Base-by-base conservation (phyloP, 2,113 vertebrate genomes). In the Pogonocichla stellata region DNA sequence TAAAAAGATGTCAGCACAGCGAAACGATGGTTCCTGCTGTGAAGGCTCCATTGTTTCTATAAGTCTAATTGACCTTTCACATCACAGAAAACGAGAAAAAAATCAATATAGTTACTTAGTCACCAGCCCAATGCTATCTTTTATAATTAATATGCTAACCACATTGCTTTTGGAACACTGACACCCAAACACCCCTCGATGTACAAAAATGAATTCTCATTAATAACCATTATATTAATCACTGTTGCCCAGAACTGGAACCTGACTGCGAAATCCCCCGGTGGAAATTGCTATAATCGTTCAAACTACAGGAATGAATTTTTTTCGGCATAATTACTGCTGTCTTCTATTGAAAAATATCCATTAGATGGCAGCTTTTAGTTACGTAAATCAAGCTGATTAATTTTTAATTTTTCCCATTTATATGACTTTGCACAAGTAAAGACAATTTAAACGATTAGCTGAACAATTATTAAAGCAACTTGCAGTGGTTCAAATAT, bases 261-360 rank as follows among this genome's bases (percentile, higher is more conserved):
- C 98, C 99, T 99, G 98, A 98, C 99, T 99, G 99, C 77, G 98
- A 99, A 99, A 98, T 99, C 99, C 99, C 99, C 98, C 97, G 97
- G 99, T 99, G 98, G 99, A 99, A 99, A 99, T 99, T 99, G 98
- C 98, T 99, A 98, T 99, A 99, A 99, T 99, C 98, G 98, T 99
- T 98, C 98, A 99, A 99, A 99, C 98, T 99, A 98, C 98, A 95
- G 98, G 98, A 98, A 98, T 88, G 98, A 98, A 98, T 98, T 98
- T 98, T 99, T 98, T 98, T 97, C 70, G 65, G 97, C 97, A 98
- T 99, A 99, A 99, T 99, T 99, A 99, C 98, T 99, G 98, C 98
- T 99, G 99, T 98, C 98, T 97, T 98, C 98, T 98, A 98, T 98
- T 99, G 99, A 99, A 99, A 99, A 99, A 99, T 99, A 98, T 98